Conservation (phyloP, 1,140 invertebrate genomes). For the Pogonomyrmex barbatus region DNA sequence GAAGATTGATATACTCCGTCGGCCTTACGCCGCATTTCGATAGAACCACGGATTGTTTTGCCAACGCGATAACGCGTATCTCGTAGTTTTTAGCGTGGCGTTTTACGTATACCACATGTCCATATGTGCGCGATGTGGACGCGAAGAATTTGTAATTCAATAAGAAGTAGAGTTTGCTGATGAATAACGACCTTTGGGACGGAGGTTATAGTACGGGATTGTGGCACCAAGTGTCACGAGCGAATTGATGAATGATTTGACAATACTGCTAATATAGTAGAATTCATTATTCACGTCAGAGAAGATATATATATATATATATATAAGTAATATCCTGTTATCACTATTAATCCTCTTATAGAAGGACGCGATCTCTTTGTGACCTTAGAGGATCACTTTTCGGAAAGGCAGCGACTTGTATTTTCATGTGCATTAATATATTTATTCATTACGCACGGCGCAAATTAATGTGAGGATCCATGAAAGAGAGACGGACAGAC, state of each 20-base stretch:
- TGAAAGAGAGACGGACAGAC: not conserved
- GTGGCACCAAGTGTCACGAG: not conserved
- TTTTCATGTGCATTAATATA: slow-evolving; percentile 24
- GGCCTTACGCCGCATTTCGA: slow-evolving; percentile 12
- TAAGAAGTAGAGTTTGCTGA: slow-evolving; percentile 24
- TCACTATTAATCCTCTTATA: slow-evolving; percentile 11
- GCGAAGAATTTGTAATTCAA: slow-evolving; percentile 45
- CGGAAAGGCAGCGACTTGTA: not conserved
- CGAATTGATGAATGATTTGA: slow-evolving; percentile 15
- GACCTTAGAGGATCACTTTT: too few relatives aligned
- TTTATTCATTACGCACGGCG: slow-evolving; percentile 30
- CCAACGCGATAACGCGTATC: not conserved
- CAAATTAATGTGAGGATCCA: not conserved
- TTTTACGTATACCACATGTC: not conserved
- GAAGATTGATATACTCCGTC: not conserved
- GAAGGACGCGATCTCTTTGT: not conserved
- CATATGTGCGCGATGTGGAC: slow-evolving; percentile 5
- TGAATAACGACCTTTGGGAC: slow-evolving; percentile 3
- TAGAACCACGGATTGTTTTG: slow-evolving; percentile 25
- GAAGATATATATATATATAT: slow-evolving; percentile 25
- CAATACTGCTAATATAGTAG: not conserved
- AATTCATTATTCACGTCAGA: slow-evolving; percentile 26
- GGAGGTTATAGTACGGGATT: not conserved
- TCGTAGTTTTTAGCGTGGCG: slow-evolving; percentile 33
- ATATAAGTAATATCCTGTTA: slow-evolving; percentile 34